A percentile compares a stretch with the other conserved stretches of the same genome.
These are phyloP conservation scores for Cerceris rybyensis DNA, from an alignment of 2,888 invertebrate genomes.

Conservation along the genomic window DNA sequence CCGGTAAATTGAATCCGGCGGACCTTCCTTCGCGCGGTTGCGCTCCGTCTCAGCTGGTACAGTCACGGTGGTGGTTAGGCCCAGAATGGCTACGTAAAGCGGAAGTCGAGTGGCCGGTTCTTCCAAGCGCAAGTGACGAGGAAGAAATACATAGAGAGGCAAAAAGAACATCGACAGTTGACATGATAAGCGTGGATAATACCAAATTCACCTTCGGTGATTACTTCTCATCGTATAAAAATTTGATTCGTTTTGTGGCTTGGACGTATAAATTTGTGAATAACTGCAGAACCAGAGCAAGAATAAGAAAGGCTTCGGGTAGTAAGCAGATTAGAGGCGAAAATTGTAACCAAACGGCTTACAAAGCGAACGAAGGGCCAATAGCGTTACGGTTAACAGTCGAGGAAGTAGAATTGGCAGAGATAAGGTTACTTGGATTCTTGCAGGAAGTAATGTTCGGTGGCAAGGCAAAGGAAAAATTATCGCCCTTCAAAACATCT, in stretches of 20 bases:
- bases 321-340: neutral
- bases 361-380: neutral
- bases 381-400: neutral
- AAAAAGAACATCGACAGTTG: neutral
- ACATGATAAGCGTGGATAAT: neutral
- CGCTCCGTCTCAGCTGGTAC: neutral
- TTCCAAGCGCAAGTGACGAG: neutral
- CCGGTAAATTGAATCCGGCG: slow-evolving; percentile 71
- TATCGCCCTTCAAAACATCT: neutral
- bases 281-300: too few species aligned
- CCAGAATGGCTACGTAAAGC: neutral
- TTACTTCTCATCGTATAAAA: slow-evolving; percentile 18
- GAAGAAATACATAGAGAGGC: neutral
- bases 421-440: slow-evolving; percentile 12
- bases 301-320: neutral
- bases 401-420: neutral
- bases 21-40: slow-evolving; percentile 71
- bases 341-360: neutral
- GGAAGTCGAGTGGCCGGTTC: neutral
- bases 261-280: slow-evolving; percentile 11
- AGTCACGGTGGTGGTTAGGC: slow-evolving; percentile 29
- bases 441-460: slow-evolving; percentile 12
- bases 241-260: slow-evolving; percentile 10
- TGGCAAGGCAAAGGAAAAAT: neutral
- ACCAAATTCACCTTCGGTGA: neutral